Evolutionary conservation across 2,113 vertebrate genomes (phyloP).

Genomic region (Entomyzon cyanotis): DNA sequence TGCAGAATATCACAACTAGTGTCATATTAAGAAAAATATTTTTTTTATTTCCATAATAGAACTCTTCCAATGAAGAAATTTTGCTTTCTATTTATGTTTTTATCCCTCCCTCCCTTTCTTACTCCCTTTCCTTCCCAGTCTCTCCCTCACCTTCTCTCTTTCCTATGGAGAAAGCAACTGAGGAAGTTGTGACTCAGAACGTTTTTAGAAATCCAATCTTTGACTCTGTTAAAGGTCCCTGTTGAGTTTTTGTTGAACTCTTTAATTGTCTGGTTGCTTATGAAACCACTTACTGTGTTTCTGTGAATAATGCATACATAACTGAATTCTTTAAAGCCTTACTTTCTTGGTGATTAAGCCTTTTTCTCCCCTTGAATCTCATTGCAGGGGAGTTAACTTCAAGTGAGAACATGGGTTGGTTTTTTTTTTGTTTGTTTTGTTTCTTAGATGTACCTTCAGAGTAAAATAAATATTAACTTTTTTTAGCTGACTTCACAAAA

Average conservation of each 20-base stretch:
- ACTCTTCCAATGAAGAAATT: background rate
- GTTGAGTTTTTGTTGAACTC: background rate
- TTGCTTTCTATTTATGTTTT: background rate
- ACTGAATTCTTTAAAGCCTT: background rate
- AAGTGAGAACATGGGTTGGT: conserved; percentile 9
- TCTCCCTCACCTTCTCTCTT: background rate
- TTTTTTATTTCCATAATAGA: background rate
- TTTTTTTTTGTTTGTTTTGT: background rate
- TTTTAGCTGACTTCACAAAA: conserved; percentile 8
- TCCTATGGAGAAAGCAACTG: background rate
- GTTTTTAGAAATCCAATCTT: background rate
- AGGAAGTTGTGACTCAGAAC: background rate
- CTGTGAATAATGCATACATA: conserved; percentile 8
- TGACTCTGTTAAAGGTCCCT: background rate
- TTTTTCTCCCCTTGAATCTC: conserved; percentile 10
- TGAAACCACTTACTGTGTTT: background rate
- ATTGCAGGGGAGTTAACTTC: background rate
- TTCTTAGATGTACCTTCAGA: background rate
- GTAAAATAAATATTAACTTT: background rate
- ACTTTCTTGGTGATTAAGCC: background rate
- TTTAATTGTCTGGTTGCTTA: background rate
- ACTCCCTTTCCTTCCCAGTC: background rate
- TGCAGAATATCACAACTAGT: background rate
- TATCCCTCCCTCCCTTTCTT: background rate
- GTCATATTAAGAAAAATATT: background rate